Evolutionary conservation across 2,888 invertebrate species (phyloP).

Genomic region (Panzeria rudis): DNA sequence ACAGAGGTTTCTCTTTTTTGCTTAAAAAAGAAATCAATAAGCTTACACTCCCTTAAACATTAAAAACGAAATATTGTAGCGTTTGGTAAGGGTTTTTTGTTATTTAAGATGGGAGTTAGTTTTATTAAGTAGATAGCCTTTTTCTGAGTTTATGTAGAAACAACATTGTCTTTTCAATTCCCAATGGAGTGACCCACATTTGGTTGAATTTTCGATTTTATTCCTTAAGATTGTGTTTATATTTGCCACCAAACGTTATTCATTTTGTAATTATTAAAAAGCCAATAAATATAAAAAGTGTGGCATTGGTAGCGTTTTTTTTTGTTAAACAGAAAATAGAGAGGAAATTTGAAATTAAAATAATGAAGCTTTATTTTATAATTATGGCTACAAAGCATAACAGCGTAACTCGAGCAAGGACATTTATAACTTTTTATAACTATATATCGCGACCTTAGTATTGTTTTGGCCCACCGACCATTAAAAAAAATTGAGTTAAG

Average conservation of each 20-base stretch:
- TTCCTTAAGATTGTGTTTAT: conserved; percentile 38
- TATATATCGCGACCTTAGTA: no score
- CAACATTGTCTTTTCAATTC: conserved; percentile 76
- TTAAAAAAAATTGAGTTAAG: no score
- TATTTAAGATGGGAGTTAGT: neutral
- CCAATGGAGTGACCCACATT: conserved; percentile 83
- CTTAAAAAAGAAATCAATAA: conserved; percentile 43
- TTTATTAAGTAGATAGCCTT: neutral
- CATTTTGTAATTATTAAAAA: conserved; percentile 25
- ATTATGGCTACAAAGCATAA: no score
- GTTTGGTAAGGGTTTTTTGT: neutral
- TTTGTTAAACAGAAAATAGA: neutral
- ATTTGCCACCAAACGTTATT: conserved; percentile 27
- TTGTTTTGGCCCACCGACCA: no score
- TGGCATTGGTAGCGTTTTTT: conserved; percentile 8
- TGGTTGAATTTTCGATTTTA: conserved; percentile 33
- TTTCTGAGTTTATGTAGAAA: neutral
- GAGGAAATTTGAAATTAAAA: neutral
- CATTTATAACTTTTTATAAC: no score
- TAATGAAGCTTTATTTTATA: no score
- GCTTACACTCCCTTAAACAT: conserved; percentile 4
- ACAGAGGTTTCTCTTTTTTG: neutral
- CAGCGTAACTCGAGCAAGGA: no score
- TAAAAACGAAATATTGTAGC: neutral
- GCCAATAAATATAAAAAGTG: conserved; percentile 42